Base-by-base conservation (phyloP, 1,140 invertebrate genomes). In the Cydia splendana region DNA sequence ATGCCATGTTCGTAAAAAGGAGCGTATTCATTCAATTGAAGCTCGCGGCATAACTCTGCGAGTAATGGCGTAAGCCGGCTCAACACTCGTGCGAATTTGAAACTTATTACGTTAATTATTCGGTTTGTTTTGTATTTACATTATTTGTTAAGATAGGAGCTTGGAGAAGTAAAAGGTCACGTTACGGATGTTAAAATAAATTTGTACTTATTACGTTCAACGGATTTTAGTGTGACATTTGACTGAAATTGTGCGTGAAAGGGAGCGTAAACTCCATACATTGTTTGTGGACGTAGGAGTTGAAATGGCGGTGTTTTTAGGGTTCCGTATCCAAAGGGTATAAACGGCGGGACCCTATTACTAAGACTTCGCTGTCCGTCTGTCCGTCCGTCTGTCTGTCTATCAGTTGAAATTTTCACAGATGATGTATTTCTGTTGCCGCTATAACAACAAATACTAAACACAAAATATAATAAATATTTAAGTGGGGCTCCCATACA, bases 191-290 rank as follows among this genome's bases (percentile, higher is more conserved):
- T 20, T 62, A 38, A 24, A 69, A 71, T 71, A 71, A 71, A 71
- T n/a, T 38, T n/a, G 67, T 38, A 42, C 15, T 28, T 38, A 42
- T 71, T 38, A 71, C 34, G 67, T 18, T 42, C 2, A 42, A 71
- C n/a, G 7, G 67, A 12, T 38, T 71, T 38, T 71, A 38, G 34
- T 45, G 67, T 71, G 67, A 71, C 67, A 42, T 34, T 38, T 18
- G 67, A 71, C 67, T 71, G 30, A 71, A 71, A 71, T 71, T 38
- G 67, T 38, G n/a, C 67, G 67, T 38, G 67, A 18, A 18, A 71
- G 30, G 67, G 67, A 34, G n/a, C 67, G 67, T 71, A 71, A 71
- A 71, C 38, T 38, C 7, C 67, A 71, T 71, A 71, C 67, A 71
- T 71, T 71, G 67, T 71, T 30, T 38, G 20, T 30, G n/a, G 2